Conservation (phyloP, 2,797 vertebrate genomes). For the Luscinia megarhynchos region DNA sequence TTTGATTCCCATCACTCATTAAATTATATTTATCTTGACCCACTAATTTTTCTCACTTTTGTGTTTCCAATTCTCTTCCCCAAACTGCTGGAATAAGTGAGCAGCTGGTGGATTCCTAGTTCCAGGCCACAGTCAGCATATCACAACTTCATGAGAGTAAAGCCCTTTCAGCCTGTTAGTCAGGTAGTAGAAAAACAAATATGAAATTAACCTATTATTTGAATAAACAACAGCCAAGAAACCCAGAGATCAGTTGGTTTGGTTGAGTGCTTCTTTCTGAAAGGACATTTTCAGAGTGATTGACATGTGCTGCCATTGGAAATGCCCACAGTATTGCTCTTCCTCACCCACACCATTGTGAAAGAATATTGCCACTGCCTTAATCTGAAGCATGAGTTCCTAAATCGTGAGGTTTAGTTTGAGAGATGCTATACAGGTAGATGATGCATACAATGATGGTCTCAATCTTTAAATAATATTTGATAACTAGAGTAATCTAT, state of each 20-base stretch:
- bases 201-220: neutral
- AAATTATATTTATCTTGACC: neutral
- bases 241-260: neutral
- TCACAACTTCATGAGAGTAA: neutral
- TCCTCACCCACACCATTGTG: neutral
- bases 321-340: neutral
- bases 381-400: neutral
- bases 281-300: constrained; percentile 14
- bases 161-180: neutral
- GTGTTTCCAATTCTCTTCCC: neutral
- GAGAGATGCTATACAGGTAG: neutral
- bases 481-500: constrained; percentile 41
- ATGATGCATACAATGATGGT: constrained; percentile 22
- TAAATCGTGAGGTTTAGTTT: neutral
- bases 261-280: neutral
- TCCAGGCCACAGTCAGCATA: neutral
- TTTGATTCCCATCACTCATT: neutral
- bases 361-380: constrained; percentile 25
- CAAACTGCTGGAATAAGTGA: neutral
- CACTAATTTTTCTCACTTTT: neutral
- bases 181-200: neutral
- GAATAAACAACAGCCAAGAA: neutral
- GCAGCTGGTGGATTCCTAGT: neutral
- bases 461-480: constrained; percentile 58
- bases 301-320: constrained; percentile 10